These are phyloP conservation scores for Drosophila oshimai DNA, from an alignment of 1,140 invertebrate genomes.

Conservation along the genomic window DNA sequence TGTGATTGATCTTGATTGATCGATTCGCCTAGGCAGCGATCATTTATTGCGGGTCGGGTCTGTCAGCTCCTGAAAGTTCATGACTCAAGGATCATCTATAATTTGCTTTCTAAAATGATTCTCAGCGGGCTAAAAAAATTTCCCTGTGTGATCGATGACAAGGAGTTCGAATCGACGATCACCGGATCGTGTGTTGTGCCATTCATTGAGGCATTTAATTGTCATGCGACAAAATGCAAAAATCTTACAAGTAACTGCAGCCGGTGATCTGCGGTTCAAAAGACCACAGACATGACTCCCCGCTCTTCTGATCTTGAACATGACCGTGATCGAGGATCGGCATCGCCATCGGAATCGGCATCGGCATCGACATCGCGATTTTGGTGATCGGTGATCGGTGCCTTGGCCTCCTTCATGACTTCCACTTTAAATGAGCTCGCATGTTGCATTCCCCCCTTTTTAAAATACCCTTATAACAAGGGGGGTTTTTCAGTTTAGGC, in stretches of 20 bases:
- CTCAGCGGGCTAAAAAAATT: conserved; percentile 33
- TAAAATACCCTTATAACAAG: neutral
- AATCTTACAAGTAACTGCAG: conserved; percentile 44
- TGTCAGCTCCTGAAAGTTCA: conserved; percentile 67
- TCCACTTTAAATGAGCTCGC: conserved; percentile 71
- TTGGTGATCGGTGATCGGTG: conserved; percentile 57
- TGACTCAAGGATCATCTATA: conserved; percentile 70
- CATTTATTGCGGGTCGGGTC: conserved; percentile 50
- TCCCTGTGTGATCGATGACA: conserved; percentile 64
- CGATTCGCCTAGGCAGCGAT: conserved; percentile 33
- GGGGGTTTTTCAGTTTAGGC: neutral
- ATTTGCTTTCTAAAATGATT: conserved; percentile 72
- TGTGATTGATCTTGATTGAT: conserved; percentile 67
- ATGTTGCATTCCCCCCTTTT: conserved; percentile 35
- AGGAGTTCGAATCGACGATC: conserved; percentile 16
- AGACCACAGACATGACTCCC: conserved; percentile 51
- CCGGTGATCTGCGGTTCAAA: conserved; percentile 59
- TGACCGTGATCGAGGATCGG: conserved; percentile 44
- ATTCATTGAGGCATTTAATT: conserved; percentile 74
- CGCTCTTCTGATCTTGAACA: conserved; percentile 40
- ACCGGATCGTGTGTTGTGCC: conserved; percentile 60
- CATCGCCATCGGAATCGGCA: conserved; percentile 16
- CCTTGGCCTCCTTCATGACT: conserved; percentile 44
- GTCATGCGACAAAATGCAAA: conserved; percentile 76
- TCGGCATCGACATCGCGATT: conserved; percentile 38